phyloP scores from a whole-genome alignment of 2,113 vertebrate species.

The Hydrolagus affinis region DNA sequence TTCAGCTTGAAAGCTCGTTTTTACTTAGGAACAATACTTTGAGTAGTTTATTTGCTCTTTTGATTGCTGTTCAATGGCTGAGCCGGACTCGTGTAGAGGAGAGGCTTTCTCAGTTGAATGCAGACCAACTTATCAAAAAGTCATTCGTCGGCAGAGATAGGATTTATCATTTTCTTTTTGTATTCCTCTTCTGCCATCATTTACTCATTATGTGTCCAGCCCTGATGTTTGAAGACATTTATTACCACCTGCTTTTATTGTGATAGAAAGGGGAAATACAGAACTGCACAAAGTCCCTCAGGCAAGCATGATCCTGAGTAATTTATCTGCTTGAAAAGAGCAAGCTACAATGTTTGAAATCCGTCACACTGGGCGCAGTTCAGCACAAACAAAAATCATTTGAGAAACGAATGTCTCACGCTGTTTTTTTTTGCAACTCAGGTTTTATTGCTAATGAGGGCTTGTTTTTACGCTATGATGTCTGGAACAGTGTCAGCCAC shows the following conservation, averaged over 20 bases:
- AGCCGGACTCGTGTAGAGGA: slow-evolving; percentile 35
- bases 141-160: slow-evolving; percentile 50
- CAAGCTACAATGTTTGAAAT: slow-evolving; percentile 12
- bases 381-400: slow-evolving; percentile 13
- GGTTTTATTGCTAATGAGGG: background rate
- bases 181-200: slow-evolving; percentile 58
- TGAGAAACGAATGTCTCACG: background rate
- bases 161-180: slow-evolving; percentile 55
- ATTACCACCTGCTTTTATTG: slow-evolving; percentile 51
- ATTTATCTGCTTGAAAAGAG: slow-evolving; percentile 14
- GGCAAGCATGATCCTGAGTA: slow-evolving; percentile 16
- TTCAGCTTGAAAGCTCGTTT: slow-evolving; percentile 55
- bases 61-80: slow-evolving; percentile 45
- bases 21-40: slow-evolving; percentile 57
- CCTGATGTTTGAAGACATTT: slow-evolving; percentile 56
- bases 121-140: slow-evolving; percentile 55
- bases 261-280: slow-evolving; percentile 19
- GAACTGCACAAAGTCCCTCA: slow-evolving; percentile 19
- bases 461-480: background rate
- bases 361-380: background rate
- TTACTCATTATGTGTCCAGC: slow-evolving; percentile 60
- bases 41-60: slow-evolving; percentile 40
- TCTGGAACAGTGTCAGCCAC: background rate
- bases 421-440: background rate
- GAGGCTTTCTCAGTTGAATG: slow-evolving; percentile 44